Conservation (phyloP, 2,888 invertebrate species). For the Spodoptera picta region DNA sequence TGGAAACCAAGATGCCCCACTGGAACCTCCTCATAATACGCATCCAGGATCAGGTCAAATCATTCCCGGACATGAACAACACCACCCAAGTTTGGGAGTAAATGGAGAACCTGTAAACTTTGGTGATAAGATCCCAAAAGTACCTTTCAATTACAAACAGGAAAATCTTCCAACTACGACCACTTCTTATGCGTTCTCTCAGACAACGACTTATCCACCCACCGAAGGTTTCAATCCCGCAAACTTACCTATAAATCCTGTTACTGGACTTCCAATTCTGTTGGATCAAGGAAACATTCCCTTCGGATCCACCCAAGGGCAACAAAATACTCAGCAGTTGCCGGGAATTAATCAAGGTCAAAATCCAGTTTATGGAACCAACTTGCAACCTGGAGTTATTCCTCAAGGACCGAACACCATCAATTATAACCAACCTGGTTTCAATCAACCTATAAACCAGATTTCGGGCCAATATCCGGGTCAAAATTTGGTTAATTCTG, state of each 20-base stretch:
- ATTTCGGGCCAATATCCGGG: slow-evolving; percentile 19
- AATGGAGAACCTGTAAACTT: slow-evolving; percentile 21
- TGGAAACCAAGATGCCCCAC: slow-evolving; percentile 67
- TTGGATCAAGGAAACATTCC: slow-evolving; percentile 10
- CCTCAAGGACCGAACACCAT: not conserved
- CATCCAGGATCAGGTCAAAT: slow-evolving; percentile 27
- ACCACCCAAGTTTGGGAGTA: slow-evolving; percentile 5
- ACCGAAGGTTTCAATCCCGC: slow-evolving; percentile 54
- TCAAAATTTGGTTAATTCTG: slow-evolving; percentile 14
- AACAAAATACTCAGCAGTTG: slow-evolving; percentile 6
- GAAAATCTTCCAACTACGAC: slow-evolving; percentile 58
- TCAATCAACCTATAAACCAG: slow-evolving; percentile 9
- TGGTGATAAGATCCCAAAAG: slow-evolving; percentile 34
- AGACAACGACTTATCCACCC: slow-evolving; percentile 68
- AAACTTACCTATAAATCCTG: slow-evolving; percentile 29
- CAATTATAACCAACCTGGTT: not conserved
- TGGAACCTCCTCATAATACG: slow-evolving; percentile 64
- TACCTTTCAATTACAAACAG: slow-evolving; percentile 3
- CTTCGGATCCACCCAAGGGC: slow-evolving; percentile 1
- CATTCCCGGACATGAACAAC: not conserved
- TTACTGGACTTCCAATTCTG: slow-evolving; percentile 41
- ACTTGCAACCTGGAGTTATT: slow-evolving; percentile 9
- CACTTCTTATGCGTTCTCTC: slow-evolving; percentile 68
- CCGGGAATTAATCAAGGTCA: slow-evolving; percentile 13
- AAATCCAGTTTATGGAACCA: slow-evolving; percentile 4